phyloP scores from a whole-genome alignment of 2,888 invertebrate genomes.

The Rhabditophanes sp. region DNA sequence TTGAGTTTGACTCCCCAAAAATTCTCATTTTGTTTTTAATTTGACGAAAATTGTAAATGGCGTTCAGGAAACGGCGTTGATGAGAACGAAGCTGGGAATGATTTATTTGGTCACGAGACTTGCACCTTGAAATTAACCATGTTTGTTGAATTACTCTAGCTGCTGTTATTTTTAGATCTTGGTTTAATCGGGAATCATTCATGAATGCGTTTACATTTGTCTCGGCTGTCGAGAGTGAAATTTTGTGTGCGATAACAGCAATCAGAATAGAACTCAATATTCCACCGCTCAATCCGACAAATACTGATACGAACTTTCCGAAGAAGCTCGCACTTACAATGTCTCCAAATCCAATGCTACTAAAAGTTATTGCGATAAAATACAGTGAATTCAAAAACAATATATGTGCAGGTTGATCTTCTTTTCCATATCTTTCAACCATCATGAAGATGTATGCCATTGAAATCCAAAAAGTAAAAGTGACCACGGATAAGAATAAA shows the following conservation, averaged over 20 bases:
- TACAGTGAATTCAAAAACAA: conserved; percentile 63
- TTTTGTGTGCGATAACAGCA: conserved; percentile 93
- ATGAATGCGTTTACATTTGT: conserved; percentile 99
- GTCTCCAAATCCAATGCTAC: conserved; percentile 98
- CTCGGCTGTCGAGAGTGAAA: conserved; percentile 63
- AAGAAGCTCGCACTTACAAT: no score
- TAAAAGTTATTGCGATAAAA: conserved; percentile 98
- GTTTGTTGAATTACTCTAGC: conserved; percentile 97
- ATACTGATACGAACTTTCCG: background rate
- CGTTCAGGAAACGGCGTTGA: conserved; percentile 36
- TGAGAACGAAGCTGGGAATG: conserved; percentile 25
- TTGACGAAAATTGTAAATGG: conserved; percentile 37
- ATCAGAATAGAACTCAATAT: conserved; percentile 96
- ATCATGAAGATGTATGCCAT: conserved; percentile 95
- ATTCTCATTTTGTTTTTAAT: conserved; percentile 42
- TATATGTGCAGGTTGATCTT: no score
- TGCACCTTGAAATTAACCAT: conserved; percentile 92
- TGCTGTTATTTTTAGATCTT: conserved; percentile 97
- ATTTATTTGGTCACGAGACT: conserved; percentile 19
- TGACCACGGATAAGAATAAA: conserved; percentile 91
- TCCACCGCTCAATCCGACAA: conserved; percentile 59
- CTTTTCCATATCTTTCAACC: conserved; percentile 68
- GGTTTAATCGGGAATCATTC: conserved; percentile 99
- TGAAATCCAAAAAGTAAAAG: conserved; percentile 97
- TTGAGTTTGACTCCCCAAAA: conserved; percentile 33